These are phyloP conservation scores for Chloroclystis v-ata DNA, from an alignment of 2,888 invertebrate genomes.

Conservation along the genomic window DNA sequence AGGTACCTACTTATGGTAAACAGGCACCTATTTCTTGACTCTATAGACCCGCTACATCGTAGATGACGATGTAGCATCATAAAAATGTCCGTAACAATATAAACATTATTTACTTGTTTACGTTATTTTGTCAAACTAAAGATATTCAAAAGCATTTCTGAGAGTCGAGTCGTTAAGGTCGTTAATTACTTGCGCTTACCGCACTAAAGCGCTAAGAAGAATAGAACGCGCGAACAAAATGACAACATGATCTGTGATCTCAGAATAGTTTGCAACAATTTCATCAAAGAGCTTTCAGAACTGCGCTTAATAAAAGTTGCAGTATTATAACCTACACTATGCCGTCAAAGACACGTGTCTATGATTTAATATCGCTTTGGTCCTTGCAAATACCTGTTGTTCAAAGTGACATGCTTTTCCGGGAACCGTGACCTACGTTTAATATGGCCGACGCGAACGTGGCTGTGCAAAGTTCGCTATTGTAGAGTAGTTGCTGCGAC, in stretches of 20 bases:
- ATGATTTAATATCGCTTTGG: slow-evolving; percentile 12
- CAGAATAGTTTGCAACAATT: slow-evolving; percentile 8
- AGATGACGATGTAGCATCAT: too few relatives aligned
- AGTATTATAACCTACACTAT: neutral
- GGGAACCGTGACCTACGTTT: slow-evolving; percentile 22
- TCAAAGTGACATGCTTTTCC: slow-evolving; percentile 12
- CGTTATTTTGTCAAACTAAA: too few relatives aligned
- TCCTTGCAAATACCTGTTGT: slow-evolving; percentile 14
- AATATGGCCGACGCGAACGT: too few relatives aligned
- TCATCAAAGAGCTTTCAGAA: slow-evolving; percentile 1
- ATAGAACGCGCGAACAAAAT: neutral
- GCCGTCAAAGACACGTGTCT: slow-evolving; percentile 5
- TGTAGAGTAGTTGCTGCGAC: slow-evolving; percentile 7
- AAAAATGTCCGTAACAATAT: too few relatives aligned
- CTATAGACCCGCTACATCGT: too few relatives aligned
- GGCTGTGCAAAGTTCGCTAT: slow-evolving; percentile 16
- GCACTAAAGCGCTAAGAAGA: neutral
- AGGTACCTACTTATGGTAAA: too few relatives aligned
- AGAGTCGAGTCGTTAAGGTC: neutral
- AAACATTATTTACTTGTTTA: too few relatives aligned
- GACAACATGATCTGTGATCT: slow-evolving; percentile 1
- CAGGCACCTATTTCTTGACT: too few relatives aligned
- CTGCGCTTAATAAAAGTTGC: slow-evolving; percentile 7
- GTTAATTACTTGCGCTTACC: neutral
- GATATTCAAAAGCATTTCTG: neutral